Conservation (phyloP, 1,140 invertebrate genomes). For the Cydia pomonella region DNA sequence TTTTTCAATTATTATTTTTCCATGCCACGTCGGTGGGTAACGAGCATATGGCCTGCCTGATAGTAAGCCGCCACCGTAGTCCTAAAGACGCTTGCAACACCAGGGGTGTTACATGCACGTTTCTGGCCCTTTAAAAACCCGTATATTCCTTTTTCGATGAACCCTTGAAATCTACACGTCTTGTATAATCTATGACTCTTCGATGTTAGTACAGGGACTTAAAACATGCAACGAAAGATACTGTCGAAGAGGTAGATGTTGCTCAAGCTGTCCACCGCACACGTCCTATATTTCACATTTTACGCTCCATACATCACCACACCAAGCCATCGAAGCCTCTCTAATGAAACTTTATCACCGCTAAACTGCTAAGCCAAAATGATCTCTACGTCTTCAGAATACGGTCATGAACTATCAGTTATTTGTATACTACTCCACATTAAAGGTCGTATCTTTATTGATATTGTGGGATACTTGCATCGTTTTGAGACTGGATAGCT, state of each 20-base stretch:
- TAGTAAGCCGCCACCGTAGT: no score
- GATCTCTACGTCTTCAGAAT: neutral
- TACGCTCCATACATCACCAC: conserved; percentile 65
- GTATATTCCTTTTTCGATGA: no score
- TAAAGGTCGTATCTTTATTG: neutral
- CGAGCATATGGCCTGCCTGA: no score
- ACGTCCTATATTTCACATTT: conserved; percentile 60
- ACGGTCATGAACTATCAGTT: neutral
- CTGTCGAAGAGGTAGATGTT: neutral
- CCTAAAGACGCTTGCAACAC: no score
- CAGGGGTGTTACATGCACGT: no score
- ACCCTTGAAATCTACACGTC: no score
- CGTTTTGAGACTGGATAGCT: neutral
- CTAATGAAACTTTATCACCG: conserved; percentile 75
- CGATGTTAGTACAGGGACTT: neutral
- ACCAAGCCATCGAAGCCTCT: conserved; percentile 61
- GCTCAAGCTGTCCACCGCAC: conserved; percentile 32
- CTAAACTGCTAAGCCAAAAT: neutral
- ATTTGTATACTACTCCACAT: neutral
- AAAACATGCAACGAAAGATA: neutral
- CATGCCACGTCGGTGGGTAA: no score
- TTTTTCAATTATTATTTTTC: no score
- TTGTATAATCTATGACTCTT: no score
- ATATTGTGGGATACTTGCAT: neutral
- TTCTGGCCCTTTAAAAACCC: no score